Percentiles rank a stretch among this genome's conserved stretches.
These are phyloP conservation scores for Meloidogyne hapla DNA, from an alignment of 1,140 invertebrate species.

Conservation along the genomic window DNA sequence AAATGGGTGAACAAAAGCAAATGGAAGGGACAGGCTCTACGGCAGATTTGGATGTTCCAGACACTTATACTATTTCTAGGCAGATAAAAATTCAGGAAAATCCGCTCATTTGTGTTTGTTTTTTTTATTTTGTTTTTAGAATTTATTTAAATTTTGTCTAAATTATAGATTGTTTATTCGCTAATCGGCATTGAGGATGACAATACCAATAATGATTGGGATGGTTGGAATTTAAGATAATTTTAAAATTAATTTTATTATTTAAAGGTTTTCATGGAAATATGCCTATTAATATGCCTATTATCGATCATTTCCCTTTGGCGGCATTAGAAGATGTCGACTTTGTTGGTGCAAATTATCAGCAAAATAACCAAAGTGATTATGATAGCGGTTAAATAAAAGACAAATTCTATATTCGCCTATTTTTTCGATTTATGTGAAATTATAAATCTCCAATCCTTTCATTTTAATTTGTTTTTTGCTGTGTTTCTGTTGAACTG, in stretches of 20 bases:
- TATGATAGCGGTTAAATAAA: neutral
- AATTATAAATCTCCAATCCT: neutral
- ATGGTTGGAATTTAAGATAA: neutral
- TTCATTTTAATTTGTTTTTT: neutral
- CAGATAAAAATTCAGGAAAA: conserved; percentile 14
- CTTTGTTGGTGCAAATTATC: neutral
- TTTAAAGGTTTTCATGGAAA: neutral
- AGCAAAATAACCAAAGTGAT: neutral
- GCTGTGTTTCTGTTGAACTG: neutral
- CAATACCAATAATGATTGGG: conserved; percentile 19
- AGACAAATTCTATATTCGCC: neutral
- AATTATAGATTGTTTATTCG: conserved; percentile 18
- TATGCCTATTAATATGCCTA: neutral
- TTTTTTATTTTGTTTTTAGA: too few species aligned
- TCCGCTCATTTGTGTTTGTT: conserved; percentile 12
- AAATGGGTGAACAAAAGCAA: conserved; percentile 14
- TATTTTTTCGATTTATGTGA: neutral
- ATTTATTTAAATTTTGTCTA: neutral
- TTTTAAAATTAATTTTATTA: neutral
- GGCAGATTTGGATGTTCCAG: neutral
- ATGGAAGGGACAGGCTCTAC: neutral
- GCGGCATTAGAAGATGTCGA: neutral
- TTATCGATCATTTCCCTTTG: neutral
- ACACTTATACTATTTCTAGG: conserved; percentile 19
- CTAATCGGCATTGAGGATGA: conserved; percentile 16